phyloP scores from a whole-genome alignment of 1,140 invertebrate species.

The Schmidtea mediterranea region DNA sequence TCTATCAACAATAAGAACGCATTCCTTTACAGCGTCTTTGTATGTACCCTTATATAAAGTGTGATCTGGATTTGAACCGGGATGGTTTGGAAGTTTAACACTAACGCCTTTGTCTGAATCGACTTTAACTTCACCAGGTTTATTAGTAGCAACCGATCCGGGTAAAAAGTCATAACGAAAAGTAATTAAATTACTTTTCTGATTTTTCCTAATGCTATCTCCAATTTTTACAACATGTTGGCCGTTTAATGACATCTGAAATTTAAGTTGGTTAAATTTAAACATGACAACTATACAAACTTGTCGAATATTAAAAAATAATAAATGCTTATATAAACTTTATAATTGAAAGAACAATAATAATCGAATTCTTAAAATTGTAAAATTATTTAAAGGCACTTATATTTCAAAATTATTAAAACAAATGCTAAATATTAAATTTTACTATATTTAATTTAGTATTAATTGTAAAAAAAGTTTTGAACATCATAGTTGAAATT shows the following conservation, averaged over 20 bases:
- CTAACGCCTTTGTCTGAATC: slow-evolving; percentile 1
- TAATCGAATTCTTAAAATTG: too few relatives aligned
- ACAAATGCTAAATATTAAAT: too few relatives aligned
- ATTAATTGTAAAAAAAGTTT: too few relatives aligned
- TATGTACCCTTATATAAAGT: background rate
- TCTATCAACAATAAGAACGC: background rate
- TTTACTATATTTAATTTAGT: too few relatives aligned
- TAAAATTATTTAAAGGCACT: too few relatives aligned
- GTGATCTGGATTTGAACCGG: background rate
- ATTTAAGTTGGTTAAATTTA: too few relatives aligned
- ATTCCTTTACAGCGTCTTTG: background rate
- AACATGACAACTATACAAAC: too few relatives aligned
- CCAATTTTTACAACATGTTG: slow-evolving; percentile 1
- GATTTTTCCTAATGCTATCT: background rate
- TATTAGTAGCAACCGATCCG: background rate
- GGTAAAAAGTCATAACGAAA: slow-evolving; percentile 2
- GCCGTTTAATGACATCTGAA: slow-evolving; percentile 1
- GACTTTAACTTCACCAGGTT: slow-evolving; percentile 1
- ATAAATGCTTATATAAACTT: too few relatives aligned
- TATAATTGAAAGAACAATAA: too few relatives aligned
- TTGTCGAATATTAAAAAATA: too few relatives aligned
- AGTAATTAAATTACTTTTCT: background rate
- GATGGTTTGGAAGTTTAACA: background rate
- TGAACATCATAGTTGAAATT: too few relatives aligned
- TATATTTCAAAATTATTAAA: too few relatives aligned